Base-by-base conservation (phyloP, 2,113 vertebrate species). In the Oplegnathus fasciatus region DNA sequence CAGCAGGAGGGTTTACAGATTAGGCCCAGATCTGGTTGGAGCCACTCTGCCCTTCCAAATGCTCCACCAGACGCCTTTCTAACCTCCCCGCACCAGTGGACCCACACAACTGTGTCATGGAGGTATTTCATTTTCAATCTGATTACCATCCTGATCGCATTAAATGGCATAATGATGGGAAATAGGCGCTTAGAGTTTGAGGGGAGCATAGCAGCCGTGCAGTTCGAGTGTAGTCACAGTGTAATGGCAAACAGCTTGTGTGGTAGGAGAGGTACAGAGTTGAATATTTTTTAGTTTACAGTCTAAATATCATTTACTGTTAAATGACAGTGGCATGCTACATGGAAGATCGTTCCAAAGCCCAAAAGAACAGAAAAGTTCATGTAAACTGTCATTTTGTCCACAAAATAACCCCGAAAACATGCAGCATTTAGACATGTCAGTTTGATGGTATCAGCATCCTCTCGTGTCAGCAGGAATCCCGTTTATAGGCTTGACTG, bases 121-220 rank as follows among this genome's bases (percentile, higher is more conserved):
- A 93, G 92, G 95, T 82, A 95, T 96, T 96, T 93, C 90, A 91
- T 91, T 89, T 86, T 87, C 93, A 97, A 97, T 96, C 96, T 95
- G 96, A 97, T 97, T 97, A 97, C 84, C 88, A 91, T 92, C 91
- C 93, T 96, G 96, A 97, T 96, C 95, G 94, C 94, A 95, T 96
- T 96, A 96, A 96, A 93, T 70, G 84, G 88, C 94, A 96, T 94
- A 94, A 93, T 94, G 93, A 96, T 94, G 93, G 92, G 94, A 96
- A 96, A 95, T 93, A 95, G 85, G 86, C 44, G 95, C 95, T 97
- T 96, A 96, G 91, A 87, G 84, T 93, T 91, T 93, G 86, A 93
- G 93, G 87, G 91, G 83, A 82, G 88, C 83, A 76, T 76, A 87
- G 88, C 88, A 83, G 84, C 80, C n/a, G 14, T 55, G 86, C 48